Conservation (phyloP, 2,888 invertebrate genomes). For the Hedya salicella region DNA sequence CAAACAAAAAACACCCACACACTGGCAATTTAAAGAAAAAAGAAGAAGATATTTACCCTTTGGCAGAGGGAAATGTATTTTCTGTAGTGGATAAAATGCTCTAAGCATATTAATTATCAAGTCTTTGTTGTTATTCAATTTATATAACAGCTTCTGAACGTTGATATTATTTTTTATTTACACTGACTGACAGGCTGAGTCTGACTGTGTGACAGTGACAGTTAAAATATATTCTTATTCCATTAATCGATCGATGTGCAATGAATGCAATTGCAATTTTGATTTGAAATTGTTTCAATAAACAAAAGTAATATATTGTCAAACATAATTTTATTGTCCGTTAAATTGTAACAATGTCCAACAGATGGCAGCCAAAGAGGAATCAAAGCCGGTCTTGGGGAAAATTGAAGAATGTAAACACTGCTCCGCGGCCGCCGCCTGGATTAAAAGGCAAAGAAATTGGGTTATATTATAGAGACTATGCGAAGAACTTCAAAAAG, state of each 20-base stretch:
- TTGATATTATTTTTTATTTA: too few species aligned
- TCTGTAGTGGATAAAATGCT: too few species aligned
- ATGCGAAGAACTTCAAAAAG: not conserved
- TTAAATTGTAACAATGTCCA: conserved; percentile 11
- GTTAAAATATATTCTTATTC: not conserved
- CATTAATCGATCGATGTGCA: not conserved
- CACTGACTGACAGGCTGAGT: too few species aligned
- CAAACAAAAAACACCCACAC: too few species aligned
- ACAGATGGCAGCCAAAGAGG: conserved; percentile 11
- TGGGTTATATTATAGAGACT: conserved; percentile 65
- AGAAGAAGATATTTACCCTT: too few species aligned
- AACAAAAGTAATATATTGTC: not conserved
- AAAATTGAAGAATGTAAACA: conserved; percentile 2
- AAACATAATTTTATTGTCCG: not conserved
- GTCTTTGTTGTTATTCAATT: too few species aligned
- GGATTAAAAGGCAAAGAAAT: conserved; percentile 62
- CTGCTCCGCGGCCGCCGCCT: not conserved
- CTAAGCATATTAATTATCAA: too few species aligned
- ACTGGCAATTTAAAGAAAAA: too few species aligned
- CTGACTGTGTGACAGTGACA: too few species aligned
- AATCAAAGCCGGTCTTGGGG: conserved; percentile 19
- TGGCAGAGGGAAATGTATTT: too few species aligned
- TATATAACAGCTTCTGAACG: too few species aligned
- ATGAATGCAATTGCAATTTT: not conserved
- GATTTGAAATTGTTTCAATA: not conserved